phyloP scores from a whole-genome alignment of 2,888 invertebrate species.

The Didymodactylos carnosus region DNA sequence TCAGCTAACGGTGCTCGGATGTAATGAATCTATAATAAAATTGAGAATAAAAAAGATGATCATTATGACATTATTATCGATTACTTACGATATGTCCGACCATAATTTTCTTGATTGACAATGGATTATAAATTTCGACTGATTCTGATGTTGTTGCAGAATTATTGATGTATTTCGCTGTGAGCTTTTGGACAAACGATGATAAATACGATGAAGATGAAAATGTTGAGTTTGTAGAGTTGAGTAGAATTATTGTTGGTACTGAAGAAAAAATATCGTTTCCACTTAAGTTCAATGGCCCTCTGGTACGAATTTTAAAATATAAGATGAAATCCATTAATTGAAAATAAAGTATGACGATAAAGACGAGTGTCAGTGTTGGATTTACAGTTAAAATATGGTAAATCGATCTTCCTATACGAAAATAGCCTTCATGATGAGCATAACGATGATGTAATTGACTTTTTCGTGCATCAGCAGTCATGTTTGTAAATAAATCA shows the following conservation, averaged over 20 bases:
- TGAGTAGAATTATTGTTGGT: not conserved
- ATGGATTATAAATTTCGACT: not conserved
- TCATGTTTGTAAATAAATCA: no score
- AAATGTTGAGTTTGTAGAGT: not conserved
- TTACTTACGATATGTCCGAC: not conserved
- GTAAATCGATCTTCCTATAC: not conserved
- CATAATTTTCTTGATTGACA: not conserved
- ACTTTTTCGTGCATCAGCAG: not conserved
- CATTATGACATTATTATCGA: not conserved
- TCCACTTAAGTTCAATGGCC: not conserved
- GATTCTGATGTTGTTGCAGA: not conserved
- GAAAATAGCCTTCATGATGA: not conserved
- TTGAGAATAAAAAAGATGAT: not conserved
- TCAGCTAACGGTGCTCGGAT: constrained; percentile 6
- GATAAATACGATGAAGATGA: no score
- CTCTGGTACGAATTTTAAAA: not conserved
- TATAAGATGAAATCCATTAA: not conserved
- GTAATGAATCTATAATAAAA: constrained; percentile 1
- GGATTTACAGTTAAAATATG: not conserved
- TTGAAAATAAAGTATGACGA: not conserved
- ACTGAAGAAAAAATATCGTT: no score
- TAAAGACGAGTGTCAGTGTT: not conserved
- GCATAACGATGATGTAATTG: not conserved
- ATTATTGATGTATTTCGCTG: no score
- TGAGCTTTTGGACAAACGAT: not conserved